A percentile compares a stretch with the other conserved stretches of the same genome.
Conservation (phyloP, 2,797 vertebrate species). For the Borostomias antarcticus region DNA sequence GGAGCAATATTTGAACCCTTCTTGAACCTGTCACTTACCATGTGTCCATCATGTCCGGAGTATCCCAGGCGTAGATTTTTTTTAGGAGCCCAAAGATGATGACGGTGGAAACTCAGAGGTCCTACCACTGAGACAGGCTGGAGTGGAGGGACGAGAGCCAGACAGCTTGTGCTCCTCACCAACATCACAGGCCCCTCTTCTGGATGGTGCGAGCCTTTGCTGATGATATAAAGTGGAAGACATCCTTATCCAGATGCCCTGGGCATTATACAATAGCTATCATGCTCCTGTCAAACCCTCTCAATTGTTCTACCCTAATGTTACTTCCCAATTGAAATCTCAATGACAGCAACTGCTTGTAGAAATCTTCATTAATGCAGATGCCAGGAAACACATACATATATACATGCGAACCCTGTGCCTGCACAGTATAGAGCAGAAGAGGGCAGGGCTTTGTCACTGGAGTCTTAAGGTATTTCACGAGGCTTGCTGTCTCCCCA, state of each 20-base stretch:
- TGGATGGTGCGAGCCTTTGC: conserved; percentile 35
- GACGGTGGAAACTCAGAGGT: conserved; percentile 25
- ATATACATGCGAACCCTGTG: conserved; percentile 7
- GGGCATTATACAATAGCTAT: conserved; percentile 13
- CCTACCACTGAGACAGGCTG: conserved; percentile 41
- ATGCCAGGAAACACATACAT: conserved; percentile 12
- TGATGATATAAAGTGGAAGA: conserved; percentile 45
- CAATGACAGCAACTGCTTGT: not conserved
- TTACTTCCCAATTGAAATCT: not conserved
- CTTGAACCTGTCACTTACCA: conserved; percentile 57
- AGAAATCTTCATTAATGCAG: conserved; percentile 4
- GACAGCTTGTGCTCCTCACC: conserved; percentile 34
- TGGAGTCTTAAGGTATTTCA: conserved; percentile 70
- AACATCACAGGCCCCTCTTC: conserved; percentile 39
- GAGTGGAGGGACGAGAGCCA: conserved; percentile 35
- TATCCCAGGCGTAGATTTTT: conserved; percentile 44
- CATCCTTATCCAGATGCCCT: conserved; percentile 13
- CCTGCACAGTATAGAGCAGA: conserved; percentile 35
- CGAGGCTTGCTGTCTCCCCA: conserved; percentile 10
- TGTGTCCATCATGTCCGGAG: conserved; percentile 65
- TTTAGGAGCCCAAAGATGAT: conserved; percentile 56
- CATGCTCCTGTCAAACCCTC: not conserved
- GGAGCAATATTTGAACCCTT: conserved; percentile 16
- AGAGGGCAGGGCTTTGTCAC: conserved; percentile 73
- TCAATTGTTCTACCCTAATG: not conserved